Base-by-base conservation (phyloP, 2,888 invertebrate genomes). In the Thalpophila matura region DNA sequence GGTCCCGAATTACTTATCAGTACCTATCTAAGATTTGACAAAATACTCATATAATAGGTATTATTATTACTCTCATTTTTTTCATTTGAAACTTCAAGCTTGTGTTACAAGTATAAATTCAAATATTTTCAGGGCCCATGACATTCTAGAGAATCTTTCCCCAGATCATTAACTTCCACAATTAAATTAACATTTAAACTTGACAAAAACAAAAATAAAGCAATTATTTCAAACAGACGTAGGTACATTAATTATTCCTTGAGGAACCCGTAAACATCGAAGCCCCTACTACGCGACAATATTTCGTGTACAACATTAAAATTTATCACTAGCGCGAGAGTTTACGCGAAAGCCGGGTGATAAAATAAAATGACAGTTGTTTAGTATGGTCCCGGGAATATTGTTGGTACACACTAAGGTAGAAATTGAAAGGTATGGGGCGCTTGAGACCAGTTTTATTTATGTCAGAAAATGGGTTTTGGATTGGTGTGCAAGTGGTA, bases 351-450 rank as follows among this genome's bases (percentile, higher is more conserved):
- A 93, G 92, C 91, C 89, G 79, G 92, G 94, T 91, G 91, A 94
- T 94, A 94, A 95, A 95, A 94, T 94, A 94, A 94, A 94, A 94
- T 93, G 94, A 94, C 94, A 94, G 93, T 95, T 94, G 94, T 94
- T 95, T 95, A 95, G 92, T 92, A 90, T 83, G 88, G 91, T 85
- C 91, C 77, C 89, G 93, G 94, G 94, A 92, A 90, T 91, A 90
- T 89, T 86, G 87, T 82, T 84, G 85, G 85, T 86, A 80, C 77
- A 82, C 79, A 87, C 85, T 89, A 89, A 90, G 88, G 89, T 89
- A 87, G 89, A 92, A 93, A 95, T 94, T 95, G 94, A 95, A 95
- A 94, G 94, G 93, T 92, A 94, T 91, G 89, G 93, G 92, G 89
- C 93, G 87, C 89, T 58, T 54, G 93, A 92, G 94, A 89, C 88